Base-by-base conservation (phyloP, 2,113 vertebrate species). In the Ellobius talpinus region DNA sequence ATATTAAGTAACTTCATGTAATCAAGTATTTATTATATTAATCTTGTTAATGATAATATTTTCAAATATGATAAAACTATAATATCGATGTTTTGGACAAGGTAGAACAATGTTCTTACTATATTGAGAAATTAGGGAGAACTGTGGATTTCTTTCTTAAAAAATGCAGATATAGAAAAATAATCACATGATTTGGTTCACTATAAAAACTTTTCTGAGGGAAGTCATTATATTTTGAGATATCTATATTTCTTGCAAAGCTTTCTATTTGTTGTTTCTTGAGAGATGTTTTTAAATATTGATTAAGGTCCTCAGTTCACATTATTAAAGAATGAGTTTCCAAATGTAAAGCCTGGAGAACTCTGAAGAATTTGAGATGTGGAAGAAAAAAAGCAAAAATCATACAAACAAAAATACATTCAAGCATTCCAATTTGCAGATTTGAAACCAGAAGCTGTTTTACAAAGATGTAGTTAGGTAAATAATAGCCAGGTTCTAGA, bases 381-480 rank as follows among this genome's bases (percentile, higher is more conserved):
- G 13, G 26, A 87, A 7, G 36, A 84, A 87, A 93, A 96, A 77
- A 66, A 31, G 14, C 26, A 31, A 9, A 65, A 26, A 65, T 4
- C 12, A 66, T 13, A 63, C 29, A 17, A 61, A 63, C 8, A 45
- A 16, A 42, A 86, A 63, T 1, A 42, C 19, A 9, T 47, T 68
- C 29, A 74, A 91, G 63, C 13, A 21, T 78, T 95, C 63, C 39
- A 84, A 79, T 95, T 96, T 95, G 19, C 16, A 94, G 76, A 61
- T 66, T 86, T 92, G 93, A 94, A 95, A 94, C 39, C 81, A 8
- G 68, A 96, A 94, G 63, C 21, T 45, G 17, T 61, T 94, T 93
- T 47, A 23, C 65, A 87, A 84, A 91, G 89, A 91, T 82, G 42
- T 36, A 96, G 39, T 42, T 92, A 26, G 58, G 72, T 85, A 95